phyloP scores from a whole-genome alignment of 2,797 vertebrate species.

The Sebastes iracundus region DNA sequence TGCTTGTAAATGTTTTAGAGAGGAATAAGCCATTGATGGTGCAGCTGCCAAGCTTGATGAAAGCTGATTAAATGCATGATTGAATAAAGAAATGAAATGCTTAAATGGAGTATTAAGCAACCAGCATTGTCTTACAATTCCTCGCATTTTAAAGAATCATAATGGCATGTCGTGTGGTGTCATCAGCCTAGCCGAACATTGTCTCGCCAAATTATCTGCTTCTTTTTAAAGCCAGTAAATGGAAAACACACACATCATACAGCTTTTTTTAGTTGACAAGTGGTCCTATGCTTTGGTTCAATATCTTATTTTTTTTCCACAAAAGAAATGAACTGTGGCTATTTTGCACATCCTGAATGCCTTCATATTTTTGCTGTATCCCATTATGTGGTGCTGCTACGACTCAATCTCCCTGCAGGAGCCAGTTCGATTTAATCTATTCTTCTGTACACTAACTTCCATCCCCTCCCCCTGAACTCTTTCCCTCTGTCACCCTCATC shows the following conservation, averaged over 20 bases:
- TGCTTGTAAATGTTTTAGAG: background rate
- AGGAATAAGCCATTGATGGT: background rate
- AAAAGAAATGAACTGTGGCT: background rate
- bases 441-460: constrained; percentile 10
- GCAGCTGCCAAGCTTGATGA: background rate
- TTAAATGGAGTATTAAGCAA: background rate
- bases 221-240: background rate
- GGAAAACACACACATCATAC: background rate
- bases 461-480: background rate
- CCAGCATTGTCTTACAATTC: background rate
- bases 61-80: constrained; percentile 4
- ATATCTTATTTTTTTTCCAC: background rate
- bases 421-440: constrained; percentile 15
- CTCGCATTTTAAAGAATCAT: background rate
- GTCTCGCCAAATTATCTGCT: background rate
- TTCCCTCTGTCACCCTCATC: background rate
- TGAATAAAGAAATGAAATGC: background rate
- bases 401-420: constrained; percentile 11
- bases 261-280: background rate
- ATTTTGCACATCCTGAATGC: background rate
- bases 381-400: constrained; percentile 10
- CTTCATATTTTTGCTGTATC: constrained; percentile 1
- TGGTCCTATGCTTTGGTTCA: background rate
- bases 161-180: background rate
- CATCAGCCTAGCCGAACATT: background rate